These are phyloP conservation scores for Sebastes flavidus DNA, from an alignment of 2,797 vertebrate genomes.

Conservation along the genomic window DNA sequence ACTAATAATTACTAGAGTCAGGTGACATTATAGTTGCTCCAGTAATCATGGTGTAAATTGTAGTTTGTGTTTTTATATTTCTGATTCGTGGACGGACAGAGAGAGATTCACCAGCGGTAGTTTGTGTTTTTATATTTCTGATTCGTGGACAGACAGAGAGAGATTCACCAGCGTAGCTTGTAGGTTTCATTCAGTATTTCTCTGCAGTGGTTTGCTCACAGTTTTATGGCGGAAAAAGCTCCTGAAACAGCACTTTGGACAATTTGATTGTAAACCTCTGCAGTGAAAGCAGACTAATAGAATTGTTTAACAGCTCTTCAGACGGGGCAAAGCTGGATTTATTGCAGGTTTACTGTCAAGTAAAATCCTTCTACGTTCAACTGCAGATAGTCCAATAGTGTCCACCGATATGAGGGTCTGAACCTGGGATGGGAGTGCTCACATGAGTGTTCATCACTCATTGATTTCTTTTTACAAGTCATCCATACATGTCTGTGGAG, in stretches of 20 bases:
- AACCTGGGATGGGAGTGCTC: constrained; percentile 4
- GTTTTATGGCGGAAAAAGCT: not conserved
- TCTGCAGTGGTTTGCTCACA: not conserved
- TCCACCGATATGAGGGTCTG: not conserved
- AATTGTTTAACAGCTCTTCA: constrained; percentile 10
- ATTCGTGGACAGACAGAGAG: not conserved
- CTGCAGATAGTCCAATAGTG: not conserved
- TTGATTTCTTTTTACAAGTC: constrained; percentile 35
- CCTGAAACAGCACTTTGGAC: not conserved
- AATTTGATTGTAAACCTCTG: not conserved
- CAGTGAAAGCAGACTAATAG: not conserved
- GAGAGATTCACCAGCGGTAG: too few species aligned
- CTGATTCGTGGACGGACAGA: too few species aligned
- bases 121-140: too few species aligned
- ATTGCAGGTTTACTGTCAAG: constrained; percentile 7
- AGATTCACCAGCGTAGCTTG: not conserved
- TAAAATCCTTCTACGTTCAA: constrained; percentile 3
- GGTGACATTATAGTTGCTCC: too few species aligned
- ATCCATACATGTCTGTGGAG: constrained; percentile 31
- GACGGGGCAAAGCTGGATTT: not conserved
- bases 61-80: too few species aligned
- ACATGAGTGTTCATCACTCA: constrained; percentile 39
- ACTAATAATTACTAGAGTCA: too few species aligned
- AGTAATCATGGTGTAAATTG: not conserved
- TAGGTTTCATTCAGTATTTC: not conserved